Evolutionary conservation across 2,797 vertebrate species (phyloP).

Genomic region (Aphelocoma californica): DNA sequence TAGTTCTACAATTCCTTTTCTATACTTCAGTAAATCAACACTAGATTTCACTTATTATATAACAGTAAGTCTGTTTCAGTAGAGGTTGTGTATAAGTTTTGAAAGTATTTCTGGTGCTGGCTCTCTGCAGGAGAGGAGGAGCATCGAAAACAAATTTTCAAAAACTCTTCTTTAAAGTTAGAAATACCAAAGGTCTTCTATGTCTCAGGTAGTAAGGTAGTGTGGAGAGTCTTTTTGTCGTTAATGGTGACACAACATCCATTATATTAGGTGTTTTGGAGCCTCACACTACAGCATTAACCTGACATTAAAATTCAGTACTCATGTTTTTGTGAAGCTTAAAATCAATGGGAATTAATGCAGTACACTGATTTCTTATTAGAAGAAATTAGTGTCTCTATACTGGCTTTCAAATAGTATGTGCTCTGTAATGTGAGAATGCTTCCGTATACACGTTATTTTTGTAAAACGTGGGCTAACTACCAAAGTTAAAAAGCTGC

Average conservation of each 20-base stretch:
- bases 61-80: background rate
- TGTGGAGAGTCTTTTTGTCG: background rate
- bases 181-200: background rate
- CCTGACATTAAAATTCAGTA: background rate
- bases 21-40: background rate
- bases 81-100: background rate
- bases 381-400: background rate
- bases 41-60: background rate
- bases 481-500: background rate
- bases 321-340: background rate
- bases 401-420: background rate
- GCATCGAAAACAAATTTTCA: background rate
- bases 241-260: background rate
- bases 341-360: background rate
- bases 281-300: background rate
- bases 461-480: background rate
- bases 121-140: background rate
- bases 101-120: background rate
- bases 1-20: background rate
- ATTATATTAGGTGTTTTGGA: background rate
- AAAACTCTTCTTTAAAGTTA: background rate
- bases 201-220: background rate
- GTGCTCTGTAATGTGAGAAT: background rate
- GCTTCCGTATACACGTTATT: background rate
- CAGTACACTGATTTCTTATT: background rate